phyloP scores from a whole-genome alignment of 2,888 invertebrate genomes.

The Torymus auratus region DNA sequence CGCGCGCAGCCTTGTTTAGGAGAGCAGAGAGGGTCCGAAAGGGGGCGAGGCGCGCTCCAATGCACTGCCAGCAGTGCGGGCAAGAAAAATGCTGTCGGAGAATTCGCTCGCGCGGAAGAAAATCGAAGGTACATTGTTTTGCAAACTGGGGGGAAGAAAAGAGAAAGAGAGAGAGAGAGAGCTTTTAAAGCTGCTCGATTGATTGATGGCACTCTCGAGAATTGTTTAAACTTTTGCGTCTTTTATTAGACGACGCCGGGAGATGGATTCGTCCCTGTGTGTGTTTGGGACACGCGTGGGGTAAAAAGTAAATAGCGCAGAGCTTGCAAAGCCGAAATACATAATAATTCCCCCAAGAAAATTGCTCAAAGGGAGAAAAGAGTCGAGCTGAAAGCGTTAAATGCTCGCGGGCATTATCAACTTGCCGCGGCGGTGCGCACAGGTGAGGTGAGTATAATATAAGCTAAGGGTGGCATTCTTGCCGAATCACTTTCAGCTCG shows the following conservation, averaged over 20 bases:
- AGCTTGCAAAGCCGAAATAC: no score
- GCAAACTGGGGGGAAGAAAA: not conserved
- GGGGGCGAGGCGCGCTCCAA: not conserved
- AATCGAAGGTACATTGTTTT: not conserved
- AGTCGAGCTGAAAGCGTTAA: no score
- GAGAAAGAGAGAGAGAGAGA: not conserved
- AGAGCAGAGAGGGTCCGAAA: not conserved
- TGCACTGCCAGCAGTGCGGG: not conserved
- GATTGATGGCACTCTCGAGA: constrained; percentile 29
- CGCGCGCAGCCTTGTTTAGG: constrained; percentile 18
- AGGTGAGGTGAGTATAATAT: no score
- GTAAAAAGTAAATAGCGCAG: not conserved
- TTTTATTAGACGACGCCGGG: not conserved
- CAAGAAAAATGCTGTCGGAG: constrained; percentile 4
- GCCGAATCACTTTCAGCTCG: no score
- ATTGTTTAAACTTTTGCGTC: constrained; percentile 40
- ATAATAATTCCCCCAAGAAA: no score
- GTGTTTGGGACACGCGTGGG: not conserved
- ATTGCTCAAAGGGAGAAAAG: no score
- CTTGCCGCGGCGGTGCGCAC: not conserved
- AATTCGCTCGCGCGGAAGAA: not conserved
- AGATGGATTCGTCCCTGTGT: constrained; percentile 29
- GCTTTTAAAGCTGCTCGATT: not conserved
- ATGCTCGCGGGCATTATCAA: constrained; percentile 22
- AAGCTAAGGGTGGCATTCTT: no score